Conservation (phyloP, 2,888 invertebrate species). For the Philonicus albiceps region DNA sequence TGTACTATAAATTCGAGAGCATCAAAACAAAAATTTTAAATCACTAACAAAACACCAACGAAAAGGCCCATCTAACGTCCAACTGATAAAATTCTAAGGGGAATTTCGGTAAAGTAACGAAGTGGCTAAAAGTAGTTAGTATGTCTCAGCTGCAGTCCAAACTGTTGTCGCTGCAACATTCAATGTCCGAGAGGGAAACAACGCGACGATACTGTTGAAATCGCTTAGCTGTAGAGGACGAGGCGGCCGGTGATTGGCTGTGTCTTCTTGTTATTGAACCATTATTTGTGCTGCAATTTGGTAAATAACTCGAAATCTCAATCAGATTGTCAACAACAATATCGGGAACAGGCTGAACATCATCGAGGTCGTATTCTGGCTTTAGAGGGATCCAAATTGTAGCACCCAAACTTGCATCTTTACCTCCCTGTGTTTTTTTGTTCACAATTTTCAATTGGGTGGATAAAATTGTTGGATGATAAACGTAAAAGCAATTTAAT, state of each 20-base stretch:
- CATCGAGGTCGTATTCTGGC: slow-evolving; percentile 50
- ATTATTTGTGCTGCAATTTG: slow-evolving; percentile 49
- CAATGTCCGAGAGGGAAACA: slow-evolving; percentile 57
- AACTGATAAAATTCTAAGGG: neutral
- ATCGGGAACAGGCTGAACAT: slow-evolving; percentile 54
- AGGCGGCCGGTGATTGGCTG: neutral
- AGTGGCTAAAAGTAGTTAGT: neutral
- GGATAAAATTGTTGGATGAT: slow-evolving; percentile 46
- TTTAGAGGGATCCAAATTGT: slow-evolving; percentile 81
- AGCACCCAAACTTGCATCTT: slow-evolving; percentile 76
- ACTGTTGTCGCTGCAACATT: slow-evolving; percentile 62
- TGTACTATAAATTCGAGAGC: neutral
- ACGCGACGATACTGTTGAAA: slow-evolving; percentile 41
- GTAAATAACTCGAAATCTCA: slow-evolving; percentile 59
- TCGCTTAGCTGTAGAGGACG: slow-evolving; percentile 38
- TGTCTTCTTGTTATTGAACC: neutral
- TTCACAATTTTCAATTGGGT: slow-evolving; percentile 42
- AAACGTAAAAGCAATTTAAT: slow-evolving; percentile 13
- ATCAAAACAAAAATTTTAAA: neutral
- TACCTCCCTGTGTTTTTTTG: slow-evolving; percentile 73
- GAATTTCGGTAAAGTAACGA: neutral
- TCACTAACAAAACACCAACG: neutral
- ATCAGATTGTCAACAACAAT: slow-evolving; percentile 56
- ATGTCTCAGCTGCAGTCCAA: slow-evolving; percentile 57
- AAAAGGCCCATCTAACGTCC: neutral